Conservation (phyloP, 92 coral and sea anemone genomes). For the Epizoanthus scotinus region DNA sequence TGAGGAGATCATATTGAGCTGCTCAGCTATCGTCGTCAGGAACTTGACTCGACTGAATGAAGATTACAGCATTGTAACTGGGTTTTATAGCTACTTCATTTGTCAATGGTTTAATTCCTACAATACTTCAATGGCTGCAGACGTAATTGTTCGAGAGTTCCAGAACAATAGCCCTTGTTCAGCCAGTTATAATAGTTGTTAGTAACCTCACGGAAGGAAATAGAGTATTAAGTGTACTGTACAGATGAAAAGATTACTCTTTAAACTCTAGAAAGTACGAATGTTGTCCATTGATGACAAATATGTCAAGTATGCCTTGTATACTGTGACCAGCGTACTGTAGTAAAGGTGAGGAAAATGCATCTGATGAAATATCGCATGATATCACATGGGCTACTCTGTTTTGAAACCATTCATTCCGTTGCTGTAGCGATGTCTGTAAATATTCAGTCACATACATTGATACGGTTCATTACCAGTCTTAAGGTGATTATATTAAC, state of each 20-base stretch:
- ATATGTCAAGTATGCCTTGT: background rate
- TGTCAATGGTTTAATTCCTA: background rate
- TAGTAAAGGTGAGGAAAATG: background rate
- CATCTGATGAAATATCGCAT: background rate
- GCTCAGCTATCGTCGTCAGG: background rate
- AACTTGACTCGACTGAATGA: background rate
- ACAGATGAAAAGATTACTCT: background rate
- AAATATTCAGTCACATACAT: background rate
- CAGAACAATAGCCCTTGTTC: slow-evolving; percentile 26
- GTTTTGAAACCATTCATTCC: too few species aligned
- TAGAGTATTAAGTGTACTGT: background rate
- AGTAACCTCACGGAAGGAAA: slow-evolving; percentile 38
- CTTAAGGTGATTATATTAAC: background rate
- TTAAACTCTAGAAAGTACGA: background rate
- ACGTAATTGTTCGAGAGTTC: slow-evolving; percentile 30
- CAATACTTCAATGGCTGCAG: slow-evolving; percentile 7
- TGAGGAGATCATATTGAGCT: background rate
- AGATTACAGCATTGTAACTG: background rate
- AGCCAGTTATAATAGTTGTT: slow-evolving; percentile 5
- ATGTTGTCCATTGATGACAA: background rate
- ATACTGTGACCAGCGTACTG: background rate
- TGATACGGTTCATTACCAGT: background rate
- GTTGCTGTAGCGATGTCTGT: background rate
- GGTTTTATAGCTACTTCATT: slow-evolving; percentile 4
- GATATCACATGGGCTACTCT: background rate